A percentile compares a stretch with the other conserved stretches of the same genome.
Conservation (phyloP, 1,140 invertebrate species). For the Pogonomyrmex californicus region DNA sequence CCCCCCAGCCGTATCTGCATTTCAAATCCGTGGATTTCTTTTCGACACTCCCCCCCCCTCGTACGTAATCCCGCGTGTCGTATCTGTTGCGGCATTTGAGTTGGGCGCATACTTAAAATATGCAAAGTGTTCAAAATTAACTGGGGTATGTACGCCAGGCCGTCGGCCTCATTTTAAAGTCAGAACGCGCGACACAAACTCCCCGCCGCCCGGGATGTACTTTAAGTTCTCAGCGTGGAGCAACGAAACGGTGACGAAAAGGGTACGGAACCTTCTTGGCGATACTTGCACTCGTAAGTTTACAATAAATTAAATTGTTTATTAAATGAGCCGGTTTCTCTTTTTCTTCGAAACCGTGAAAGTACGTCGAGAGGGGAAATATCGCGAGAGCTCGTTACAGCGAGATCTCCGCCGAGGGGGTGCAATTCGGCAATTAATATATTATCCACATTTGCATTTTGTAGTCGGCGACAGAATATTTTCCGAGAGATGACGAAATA, state of each 20-base stretch:
- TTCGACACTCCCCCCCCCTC: background rate
- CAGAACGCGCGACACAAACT: constrained; percentile 45
- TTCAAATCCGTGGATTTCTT: constrained; percentile 44
- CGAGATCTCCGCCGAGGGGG: background rate
- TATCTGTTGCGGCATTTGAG: constrained; percentile 58
- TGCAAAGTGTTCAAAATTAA: constrained; percentile 63
- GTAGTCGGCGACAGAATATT: background rate
- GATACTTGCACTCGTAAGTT: background rate
- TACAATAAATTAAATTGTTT: background rate
- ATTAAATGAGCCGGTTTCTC: background rate
- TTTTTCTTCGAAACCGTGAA: background rate
- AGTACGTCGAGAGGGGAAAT: background rate
- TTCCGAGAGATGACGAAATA: background rate
- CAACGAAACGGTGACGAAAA: constrained; percentile 32
- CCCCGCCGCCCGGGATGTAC: background rate
- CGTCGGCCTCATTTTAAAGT: constrained; percentile 60
- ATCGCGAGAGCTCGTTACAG: background rate
- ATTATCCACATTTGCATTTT: constrained; percentile 30
- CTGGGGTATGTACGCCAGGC: constrained; percentile 40
- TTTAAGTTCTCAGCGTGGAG: constrained; percentile 28
- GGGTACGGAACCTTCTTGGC: background rate
- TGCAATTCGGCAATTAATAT: constrained; percentile 33
- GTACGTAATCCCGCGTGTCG: constrained; percentile 35
- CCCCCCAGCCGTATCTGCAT: constrained; percentile 16
- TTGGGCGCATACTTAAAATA: constrained; percentile 52